These are phyloP conservation scores for Andrena dorsata DNA, from an alignment of 2,888 invertebrate species.

Conservation along the genomic window DNA sequence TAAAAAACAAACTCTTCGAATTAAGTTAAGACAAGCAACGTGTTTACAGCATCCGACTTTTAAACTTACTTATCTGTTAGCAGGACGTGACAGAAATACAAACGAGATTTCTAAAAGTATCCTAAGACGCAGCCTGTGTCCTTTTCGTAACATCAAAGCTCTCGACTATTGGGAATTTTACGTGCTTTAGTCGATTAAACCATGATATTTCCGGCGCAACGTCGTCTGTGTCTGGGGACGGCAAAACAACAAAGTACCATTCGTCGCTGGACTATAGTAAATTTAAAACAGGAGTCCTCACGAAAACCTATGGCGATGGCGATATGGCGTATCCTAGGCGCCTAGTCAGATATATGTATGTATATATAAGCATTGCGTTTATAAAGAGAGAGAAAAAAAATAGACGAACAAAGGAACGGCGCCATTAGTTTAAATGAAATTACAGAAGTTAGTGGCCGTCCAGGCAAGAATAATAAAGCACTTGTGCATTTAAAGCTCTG, in stretches of 20 bases:
- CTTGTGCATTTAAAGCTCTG: slow-evolving; percentile 68
- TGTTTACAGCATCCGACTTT: slow-evolving; percentile 43
- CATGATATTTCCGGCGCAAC: slow-evolving; percentile 72
- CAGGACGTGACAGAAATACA: slow-evolving; percentile 53
- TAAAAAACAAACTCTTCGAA: slow-evolving; percentile 52
- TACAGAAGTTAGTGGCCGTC: slow-evolving; percentile 70
- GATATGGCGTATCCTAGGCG: slow-evolving; percentile 69
- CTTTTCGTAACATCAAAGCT: slow-evolving; percentile 57
- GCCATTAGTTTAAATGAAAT: slow-evolving; percentile 54
- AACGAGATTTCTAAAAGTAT: slow-evolving; percentile 74
- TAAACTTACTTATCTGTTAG: slow-evolving; percentile 38
- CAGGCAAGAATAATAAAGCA: slow-evolving; percentile 62
- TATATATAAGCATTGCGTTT: slow-evolving; percentile 9
- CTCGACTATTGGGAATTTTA: slow-evolving; percentile 62
- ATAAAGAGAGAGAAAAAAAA: slow-evolving; percentile 4
- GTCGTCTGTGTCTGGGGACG: slow-evolving; percentile 80
- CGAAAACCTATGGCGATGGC: slow-evolving; percentile 65
- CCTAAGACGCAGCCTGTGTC: slow-evolving; percentile 73
- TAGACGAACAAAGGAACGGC: slow-evolving; percentile 31
- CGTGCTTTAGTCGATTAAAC: slow-evolving; percentile 64
- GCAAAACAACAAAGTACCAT: slow-evolving; percentile 84
- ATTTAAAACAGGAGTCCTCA: slow-evolving; percentile 71
- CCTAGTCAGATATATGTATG: slow-evolving; percentile 53
- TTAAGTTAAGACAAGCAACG: slow-evolving; percentile 39
- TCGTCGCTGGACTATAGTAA: slow-evolving; percentile 81